Percentiles rank a stretch among this genome's conserved stretches.
phyloP scores from a whole-genome alignment of 2,797 vertebrate genomes.

The Nannoperca obscura region DNA sequence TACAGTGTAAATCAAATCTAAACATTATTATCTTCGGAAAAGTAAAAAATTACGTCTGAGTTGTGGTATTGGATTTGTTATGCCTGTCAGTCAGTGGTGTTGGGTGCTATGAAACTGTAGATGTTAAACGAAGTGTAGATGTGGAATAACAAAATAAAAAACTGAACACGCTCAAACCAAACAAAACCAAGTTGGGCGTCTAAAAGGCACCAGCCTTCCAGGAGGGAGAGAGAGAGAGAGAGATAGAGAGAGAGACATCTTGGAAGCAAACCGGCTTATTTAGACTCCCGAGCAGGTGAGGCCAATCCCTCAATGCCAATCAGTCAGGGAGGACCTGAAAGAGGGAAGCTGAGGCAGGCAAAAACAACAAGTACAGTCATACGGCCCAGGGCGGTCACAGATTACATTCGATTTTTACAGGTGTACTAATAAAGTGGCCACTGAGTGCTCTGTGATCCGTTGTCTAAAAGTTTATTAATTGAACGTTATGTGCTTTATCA shows the following conservation, averaged over 20 bases:
- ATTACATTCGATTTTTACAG: background rate
- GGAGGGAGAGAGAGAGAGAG: too few relatives aligned
- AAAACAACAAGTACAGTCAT: background rate
- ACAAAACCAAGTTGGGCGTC: background rate
- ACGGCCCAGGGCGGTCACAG: background rate
- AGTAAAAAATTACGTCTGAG: background rate
- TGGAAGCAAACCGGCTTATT: background rate
- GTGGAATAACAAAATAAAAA: background rate
- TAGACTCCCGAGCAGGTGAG: background rate
- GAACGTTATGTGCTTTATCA: background rate
- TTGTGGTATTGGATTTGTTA: background rate
- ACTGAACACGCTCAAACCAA: background rate
- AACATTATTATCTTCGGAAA: background rate
- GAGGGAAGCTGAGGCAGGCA: too few relatives aligned
- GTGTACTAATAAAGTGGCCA: background rate
- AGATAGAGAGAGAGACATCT: background rate
- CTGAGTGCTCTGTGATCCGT: background rate
- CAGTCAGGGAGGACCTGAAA: background rate
- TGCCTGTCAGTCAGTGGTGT: background rate
- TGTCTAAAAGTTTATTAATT: background rate
- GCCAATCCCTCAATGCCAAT: background rate
- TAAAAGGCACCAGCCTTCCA: background rate
- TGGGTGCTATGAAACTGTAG: background rate
- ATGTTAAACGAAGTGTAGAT: background rate
- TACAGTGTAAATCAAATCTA: background rate